Evolutionary conservation across 1,140 invertebrate species (phyloP), one percentile per base, ranked within the genome.

Genomic region (Anadara kagoshimensis): DNA sequence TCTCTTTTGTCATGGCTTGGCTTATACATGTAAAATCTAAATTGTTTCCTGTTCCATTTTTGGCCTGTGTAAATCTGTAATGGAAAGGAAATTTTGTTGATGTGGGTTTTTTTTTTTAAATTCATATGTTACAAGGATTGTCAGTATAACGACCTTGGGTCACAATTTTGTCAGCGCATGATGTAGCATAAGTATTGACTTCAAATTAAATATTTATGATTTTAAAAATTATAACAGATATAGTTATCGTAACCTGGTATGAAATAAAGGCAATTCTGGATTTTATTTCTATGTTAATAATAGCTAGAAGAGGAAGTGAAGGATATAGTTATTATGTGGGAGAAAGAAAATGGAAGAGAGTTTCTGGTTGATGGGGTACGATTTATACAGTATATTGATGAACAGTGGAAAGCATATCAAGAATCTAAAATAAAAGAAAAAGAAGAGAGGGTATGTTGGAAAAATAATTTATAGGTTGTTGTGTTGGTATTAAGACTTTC

Each of bases 291-390:
- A 29, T 63, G n/a, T n/a, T n/a, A n/a, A n/a, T n/a, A n/a, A n/a
- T 69, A 88, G 86, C 79, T 88, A n/a, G 90, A 91, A 76, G 85
- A 88, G 16, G 87, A 89, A 16, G 79, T 90, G 1, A 83, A 81
- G 56, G 79, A 85, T 18, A 69, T 86, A 12, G 86, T 90, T 7
- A 57, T 76, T 11, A 20, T 69, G 8, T 91, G 88, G 85, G 87
- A 90, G 72, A 76, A 75, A 59, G 70, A 85, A 41, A 70, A 86
- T 57, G 80, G 82, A 0, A 75, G 80, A 36, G 73, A 75, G 1
- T 90, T 90, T 74, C 68, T 88, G 2, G 83, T 90, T 14, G 78
- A 85, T 67, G 90, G 88, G 2, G 59, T 82, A 43, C 76, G 75
- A 22, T 89, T 87, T 66, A 69, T 76, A 8, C 71, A 83, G 1